phyloP scores from a whole-genome alignment of 2,888 invertebrate species.

The Blera fallax region DNA sequence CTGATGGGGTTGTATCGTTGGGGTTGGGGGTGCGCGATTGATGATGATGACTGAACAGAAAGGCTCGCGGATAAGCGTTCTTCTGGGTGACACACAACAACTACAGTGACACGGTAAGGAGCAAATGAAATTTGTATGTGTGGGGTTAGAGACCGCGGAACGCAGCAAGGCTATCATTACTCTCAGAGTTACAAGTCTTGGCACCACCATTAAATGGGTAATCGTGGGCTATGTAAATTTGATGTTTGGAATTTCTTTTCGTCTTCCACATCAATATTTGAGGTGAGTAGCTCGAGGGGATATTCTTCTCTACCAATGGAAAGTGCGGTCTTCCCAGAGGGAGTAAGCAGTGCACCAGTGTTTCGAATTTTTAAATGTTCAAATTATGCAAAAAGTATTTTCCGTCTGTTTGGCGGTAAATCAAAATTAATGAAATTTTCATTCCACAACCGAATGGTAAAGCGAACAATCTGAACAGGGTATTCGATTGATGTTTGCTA shows the following conservation, averaged over 20 bases:
- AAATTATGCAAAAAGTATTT: slow-evolving; percentile 68
- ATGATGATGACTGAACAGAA: slow-evolving; percentile 66
- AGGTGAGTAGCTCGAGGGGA: slow-evolving; percentile 48
- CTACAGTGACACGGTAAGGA: slow-evolving; percentile 12
- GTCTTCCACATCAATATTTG: slow-evolving; percentile 40
- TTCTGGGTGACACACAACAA: slow-evolving; percentile 52
- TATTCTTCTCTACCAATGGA: not conserved
- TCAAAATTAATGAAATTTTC: slow-evolving; percentile 71
- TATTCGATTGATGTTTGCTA: slow-evolving; percentile 25
- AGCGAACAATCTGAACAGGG: not conserved
- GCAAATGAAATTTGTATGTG: slow-evolving; percentile 42
- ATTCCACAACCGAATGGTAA: not conserved
- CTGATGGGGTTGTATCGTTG: slow-evolving; percentile 63
- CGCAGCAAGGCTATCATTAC: slow-evolving; percentile 22
- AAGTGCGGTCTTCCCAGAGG: slow-evolving; percentile 22
- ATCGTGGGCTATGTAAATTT: slow-evolving; percentile 68
- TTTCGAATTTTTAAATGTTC: slow-evolving; percentile 60
- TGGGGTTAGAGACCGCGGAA: slow-evolving; percentile 20
- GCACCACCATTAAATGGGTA: slow-evolving; percentile 60
- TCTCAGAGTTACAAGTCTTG: slow-evolving; percentile 19
- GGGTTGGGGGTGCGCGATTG: slow-evolving; percentile 57
- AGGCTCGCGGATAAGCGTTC: slow-evolving; percentile 62
- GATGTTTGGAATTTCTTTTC: slow-evolving; percentile 60
- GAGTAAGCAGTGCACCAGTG: slow-evolving; percentile 52
- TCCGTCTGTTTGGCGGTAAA: slow-evolving; percentile 69